Evolutionary conservation across 2,113 vertebrate species (phyloP), one percentile per base, ranked within the genome.

Genomic region (Proteles cristata): DNA sequence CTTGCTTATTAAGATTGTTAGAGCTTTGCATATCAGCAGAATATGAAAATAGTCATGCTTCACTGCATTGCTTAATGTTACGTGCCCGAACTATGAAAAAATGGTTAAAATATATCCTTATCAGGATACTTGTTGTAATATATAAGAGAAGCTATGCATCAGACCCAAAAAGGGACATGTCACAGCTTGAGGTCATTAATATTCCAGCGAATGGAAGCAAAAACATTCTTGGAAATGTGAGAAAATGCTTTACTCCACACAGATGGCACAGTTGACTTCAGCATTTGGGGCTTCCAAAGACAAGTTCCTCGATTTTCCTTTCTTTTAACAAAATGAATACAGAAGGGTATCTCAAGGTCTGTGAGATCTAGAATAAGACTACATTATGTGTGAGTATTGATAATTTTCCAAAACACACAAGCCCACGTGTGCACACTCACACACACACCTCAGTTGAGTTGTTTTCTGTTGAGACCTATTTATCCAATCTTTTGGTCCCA

Each of bases 111-210:
- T 82, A 58, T 23, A 77, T 58, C 63, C 69, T 96, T 68, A 61
- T 82, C 35, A n/a, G 10, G 12, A 55, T 55, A 61, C 58, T 96
- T 97, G 55, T 85, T 96, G 43, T 94, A 88, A 66, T 39, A 48
- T 48, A 77, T 48, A 86, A 19, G 48, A 85, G 96, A 85, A 71
- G 17, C 71, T 95, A 8, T 86, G 21, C 61, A 71, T 68, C 82
- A 63, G 14, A 84, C 33, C 53, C 69, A 95, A 58, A 48, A 95
- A 96, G 53, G 35, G 69, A 35, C 31, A n/a, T 89, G 83, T 96
- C 73, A 91, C 81, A 61, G 63, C 95, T 97, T 97, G 63, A 96
- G 90, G 69, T 55, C 95, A 95, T 98, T 96, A 85, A 95, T 97
- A 96, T 86, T 88, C 45, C 58, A 95, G 90, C 82, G 96, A 97